Conservation (phyloP, 2,888 invertebrate species). For the Leucophenga maculata region DNA sequence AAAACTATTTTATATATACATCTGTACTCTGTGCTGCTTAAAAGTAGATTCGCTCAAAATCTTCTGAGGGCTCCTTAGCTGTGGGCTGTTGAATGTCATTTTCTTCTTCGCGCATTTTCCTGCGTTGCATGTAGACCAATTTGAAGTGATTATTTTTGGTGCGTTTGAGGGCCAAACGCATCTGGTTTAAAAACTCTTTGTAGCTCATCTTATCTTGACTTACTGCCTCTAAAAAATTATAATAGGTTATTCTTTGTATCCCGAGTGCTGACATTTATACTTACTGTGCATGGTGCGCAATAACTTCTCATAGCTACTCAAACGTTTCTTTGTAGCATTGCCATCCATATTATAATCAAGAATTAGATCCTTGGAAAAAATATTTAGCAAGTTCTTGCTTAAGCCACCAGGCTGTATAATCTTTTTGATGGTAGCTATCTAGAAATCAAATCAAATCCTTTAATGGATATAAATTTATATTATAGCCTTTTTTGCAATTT, state of each 20-base stretch:
- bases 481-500: too few species aligned
- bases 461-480: not conserved
- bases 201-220: not conserved
- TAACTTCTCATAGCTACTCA: not conserved
- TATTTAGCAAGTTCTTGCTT: not conserved
- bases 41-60: not conserved
- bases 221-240: not conserved
- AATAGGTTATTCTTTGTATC: not conserved
- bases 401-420: not conserved
- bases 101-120: not conserved
- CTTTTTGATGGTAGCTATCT: not conserved
- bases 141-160: not conserved
- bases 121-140: not conserved
- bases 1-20: not conserved
- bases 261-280: not conserved
- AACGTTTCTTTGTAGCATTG: not conserved
- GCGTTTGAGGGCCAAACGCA: not conserved
- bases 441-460: not conserved
- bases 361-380: conserved; percentile 1
- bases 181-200: not conserved
- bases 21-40: not conserved
- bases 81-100: not conserved
- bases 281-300: not conserved
- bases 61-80: not conserved
- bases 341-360: conserved; percentile 1